These are phyloP conservation scores for Zaprionus camerounensis DNA, from an alignment of 1,140 invertebrate genomes.

Conservation along the genomic window DNA sequence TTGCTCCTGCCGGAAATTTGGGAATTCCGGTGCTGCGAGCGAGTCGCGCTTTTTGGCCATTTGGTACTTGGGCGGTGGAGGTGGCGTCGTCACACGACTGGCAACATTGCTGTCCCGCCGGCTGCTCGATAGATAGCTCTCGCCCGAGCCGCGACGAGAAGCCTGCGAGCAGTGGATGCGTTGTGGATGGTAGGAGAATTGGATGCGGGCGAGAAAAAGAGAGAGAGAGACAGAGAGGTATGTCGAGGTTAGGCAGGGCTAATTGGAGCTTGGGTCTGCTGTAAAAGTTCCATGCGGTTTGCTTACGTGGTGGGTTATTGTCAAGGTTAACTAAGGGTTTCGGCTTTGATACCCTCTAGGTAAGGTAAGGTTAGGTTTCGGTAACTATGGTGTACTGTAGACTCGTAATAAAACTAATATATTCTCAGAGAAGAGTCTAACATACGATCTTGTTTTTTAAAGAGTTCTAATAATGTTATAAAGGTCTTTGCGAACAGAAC, in stretches of 20 bases:
- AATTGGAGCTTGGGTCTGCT: background rate
- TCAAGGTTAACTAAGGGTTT: background rate
- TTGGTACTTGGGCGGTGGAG: slow-evolving; percentile 87
- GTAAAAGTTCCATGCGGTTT: background rate
- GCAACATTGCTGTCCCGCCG: slow-evolving; percentile 87
- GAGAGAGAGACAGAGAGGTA: slow-evolving; percentile 28
- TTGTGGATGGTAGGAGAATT: background rate
- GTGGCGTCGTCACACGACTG: slow-evolving; percentile 85
- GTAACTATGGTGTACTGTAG: background rate
- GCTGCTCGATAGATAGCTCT: slow-evolving; percentile 86
- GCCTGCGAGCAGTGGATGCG: slow-evolving; percentile 43
- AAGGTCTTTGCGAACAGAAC: too few relatives aligned
- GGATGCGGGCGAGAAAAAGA: background rate
- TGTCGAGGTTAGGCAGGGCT: slow-evolving; percentile 37
- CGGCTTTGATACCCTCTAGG: background rate
- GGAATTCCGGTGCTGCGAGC: slow-evolving; percentile 85
- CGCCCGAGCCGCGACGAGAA: slow-evolving; percentile 87
- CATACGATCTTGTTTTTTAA: too few relatives aligned
- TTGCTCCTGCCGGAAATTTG: slow-evolving; percentile 87
- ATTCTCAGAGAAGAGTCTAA: background rate
- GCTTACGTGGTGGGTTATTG: background rate
- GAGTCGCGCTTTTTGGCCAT: slow-evolving; percentile 88
- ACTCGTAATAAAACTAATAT: too few relatives aligned
- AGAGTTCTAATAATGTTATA: too few relatives aligned
- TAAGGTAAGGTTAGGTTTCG: background rate